phyloP scores from a whole-genome alignment of 2,888 invertebrate genomes.

The Anoplius nigerrimus region DNA sequence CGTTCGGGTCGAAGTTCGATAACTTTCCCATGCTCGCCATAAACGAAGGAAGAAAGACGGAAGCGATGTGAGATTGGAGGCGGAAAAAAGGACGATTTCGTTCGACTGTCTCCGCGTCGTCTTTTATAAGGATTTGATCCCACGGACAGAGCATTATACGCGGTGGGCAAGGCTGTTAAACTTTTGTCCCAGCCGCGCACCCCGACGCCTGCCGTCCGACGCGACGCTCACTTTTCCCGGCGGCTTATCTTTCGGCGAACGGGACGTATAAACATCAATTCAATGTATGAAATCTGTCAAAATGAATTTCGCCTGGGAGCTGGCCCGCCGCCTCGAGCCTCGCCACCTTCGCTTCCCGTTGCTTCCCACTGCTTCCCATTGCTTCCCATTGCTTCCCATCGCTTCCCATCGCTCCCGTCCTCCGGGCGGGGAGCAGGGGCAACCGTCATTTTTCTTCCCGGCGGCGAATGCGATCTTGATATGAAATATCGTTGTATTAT shows the following conservation, averaged over 20 bases:
- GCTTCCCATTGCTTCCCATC: no score
- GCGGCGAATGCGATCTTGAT: conserved; percentile 70
- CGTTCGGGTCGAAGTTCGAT: no score
- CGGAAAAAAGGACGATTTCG: conserved; percentile 31
- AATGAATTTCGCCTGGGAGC: conserved; percentile 71
- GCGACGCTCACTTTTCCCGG: conserved; percentile 53
- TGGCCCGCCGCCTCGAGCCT: conserved; percentile 27
- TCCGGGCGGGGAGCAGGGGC: neutral
- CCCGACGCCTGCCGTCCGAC: conserved; percentile 22
- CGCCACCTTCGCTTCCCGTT: conserved; percentile 10
- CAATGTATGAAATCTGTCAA: conserved; percentile 74
- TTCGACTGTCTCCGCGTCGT: conserved; percentile 42
- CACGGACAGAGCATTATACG: conserved; percentile 60
- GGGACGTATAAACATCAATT: conserved; percentile 73
- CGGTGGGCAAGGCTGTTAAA: conserved; percentile 50
- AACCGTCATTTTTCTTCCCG: conserved; percentile 70
- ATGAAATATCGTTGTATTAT: conserved; percentile 73
- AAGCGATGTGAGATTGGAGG: conserved; percentile 11
- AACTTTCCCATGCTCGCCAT: no score
- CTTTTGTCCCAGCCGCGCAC: conserved; percentile 50
- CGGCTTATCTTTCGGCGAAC: conserved; percentile 68
- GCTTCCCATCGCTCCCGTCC: no score
- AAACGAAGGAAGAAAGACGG: no score
- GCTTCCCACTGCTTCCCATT: no score
- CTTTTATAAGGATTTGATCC: conserved; percentile 65